Evolutionary conservation across 2,113 vertebrate genomes (phyloP).

Genomic region (Xyliphius kryptos): DNA sequence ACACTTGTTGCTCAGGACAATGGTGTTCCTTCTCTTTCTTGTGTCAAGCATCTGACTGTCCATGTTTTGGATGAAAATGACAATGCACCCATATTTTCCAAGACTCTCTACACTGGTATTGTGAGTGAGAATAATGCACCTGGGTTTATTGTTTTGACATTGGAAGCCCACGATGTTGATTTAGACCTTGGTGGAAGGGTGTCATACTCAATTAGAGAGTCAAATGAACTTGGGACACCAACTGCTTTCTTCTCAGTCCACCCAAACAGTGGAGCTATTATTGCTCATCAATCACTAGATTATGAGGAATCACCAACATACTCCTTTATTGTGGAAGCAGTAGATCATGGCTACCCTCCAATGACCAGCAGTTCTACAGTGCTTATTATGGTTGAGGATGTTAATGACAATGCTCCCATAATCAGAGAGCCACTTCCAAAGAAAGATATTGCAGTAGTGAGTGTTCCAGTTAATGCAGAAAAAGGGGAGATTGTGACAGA

Average conservation of each 20-base stretch:
- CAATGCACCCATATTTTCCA: conserved; percentile 78
- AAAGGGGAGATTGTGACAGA: conserved; percentile 66
- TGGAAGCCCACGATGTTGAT: conserved; percentile 76
- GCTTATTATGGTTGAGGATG: conserved; percentile 70
- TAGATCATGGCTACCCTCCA: conserved; percentile 75
- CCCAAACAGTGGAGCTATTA: conserved; percentile 69
- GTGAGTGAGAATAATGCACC: conserved; percentile 72
- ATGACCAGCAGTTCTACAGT: conserved; percentile 71
- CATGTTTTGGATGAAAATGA: conserved; percentile 81
- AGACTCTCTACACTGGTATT: conserved; percentile 58
- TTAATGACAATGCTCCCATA: conserved; percentile 78
- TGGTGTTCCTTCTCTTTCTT: conserved; percentile 67
- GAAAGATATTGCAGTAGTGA: conserved; percentile 66
- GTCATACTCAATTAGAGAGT: conserved; percentile 71
- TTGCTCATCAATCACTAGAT: conserved; percentile 69
- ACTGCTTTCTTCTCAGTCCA: conserved; percentile 63
- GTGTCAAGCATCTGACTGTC: conserved; percentile 68
- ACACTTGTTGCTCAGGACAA: conserved; percentile 72
- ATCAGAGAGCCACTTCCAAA: conserved; percentile 67
- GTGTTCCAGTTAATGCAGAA: conserved; percentile 69
- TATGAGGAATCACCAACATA: conserved; percentile 70
- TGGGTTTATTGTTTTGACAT: conserved; percentile 61
- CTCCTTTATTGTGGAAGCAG: conserved; percentile 74
- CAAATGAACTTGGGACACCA: conserved; percentile 42
- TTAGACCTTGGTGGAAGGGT: conserved; percentile 73